Base-by-base conservation (phyloP, 2,113 vertebrate species). In the Mesoclemmys tuberculata region DNA sequence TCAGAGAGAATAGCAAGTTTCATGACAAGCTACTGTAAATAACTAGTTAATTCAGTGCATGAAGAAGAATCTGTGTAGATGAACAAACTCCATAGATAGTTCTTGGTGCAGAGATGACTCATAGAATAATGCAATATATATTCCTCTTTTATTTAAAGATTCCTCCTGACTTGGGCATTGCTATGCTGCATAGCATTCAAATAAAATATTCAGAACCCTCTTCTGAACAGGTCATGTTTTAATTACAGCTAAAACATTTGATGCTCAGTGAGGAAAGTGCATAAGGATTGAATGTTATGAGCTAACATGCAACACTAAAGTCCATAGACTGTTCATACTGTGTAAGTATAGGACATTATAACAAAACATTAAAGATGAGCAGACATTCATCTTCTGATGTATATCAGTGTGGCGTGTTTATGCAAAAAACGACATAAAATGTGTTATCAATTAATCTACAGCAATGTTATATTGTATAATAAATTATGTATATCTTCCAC, bases 61-160 rank as follows among this genome's bases (percentile, higher is more conserved):
- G 13, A 92, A 85, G 4, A 94, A 89, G n/a, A 56, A 55, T 35
- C 80, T 56, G 29, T 51, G 21, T 80, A 80, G 68, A 54, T 94
- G 51, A 80, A n/a, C 55, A 38, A 41, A 85, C 48, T 88, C 74
- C 8, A 82, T 16, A 87, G 10, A 8, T 48, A 51, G 56, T 8
- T 21, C 48, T 82, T 80, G 13, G 7, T 51, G 46, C 35, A 81
- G 7, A 92, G 54, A 74, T 56, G 8, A 92, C 13, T 46, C 11
- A 54, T 27, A 18, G 55, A 87, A 89, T 56, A 92, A 79, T 5
- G 80, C 87, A 90, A 14, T 14, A 92, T 0, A 58, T 52, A 80
- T 92, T 90, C 46, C 31, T 79, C 19, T 83, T 92, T 92, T 75
- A 83, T 85, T 85, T 91, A 52, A 91, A 90, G 16, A 71, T 29